A percentile compares a stretch with the other conserved stretches of the same genome.
Conservation (phyloP, 2,113 vertebrate genomes). For the Bubo blakistoni region DNA sequence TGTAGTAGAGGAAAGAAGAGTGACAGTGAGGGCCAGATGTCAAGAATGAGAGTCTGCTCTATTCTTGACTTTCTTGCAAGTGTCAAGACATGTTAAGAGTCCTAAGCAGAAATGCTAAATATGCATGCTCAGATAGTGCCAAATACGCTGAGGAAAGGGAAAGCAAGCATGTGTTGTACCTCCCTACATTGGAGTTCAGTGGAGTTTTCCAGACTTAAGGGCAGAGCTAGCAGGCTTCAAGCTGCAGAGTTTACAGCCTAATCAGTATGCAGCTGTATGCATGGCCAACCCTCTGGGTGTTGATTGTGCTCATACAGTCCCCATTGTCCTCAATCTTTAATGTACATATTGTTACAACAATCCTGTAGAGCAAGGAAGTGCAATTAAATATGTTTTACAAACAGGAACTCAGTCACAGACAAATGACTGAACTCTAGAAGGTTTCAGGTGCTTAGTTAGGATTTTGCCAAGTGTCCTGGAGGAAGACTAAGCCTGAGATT, state of each 20-base stretch:
- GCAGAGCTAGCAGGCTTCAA: neutral
- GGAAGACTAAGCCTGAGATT: neutral
- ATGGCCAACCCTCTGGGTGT: neutral
- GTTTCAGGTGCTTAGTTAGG: neutral
- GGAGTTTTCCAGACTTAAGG: neutral
- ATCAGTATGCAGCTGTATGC: neutral
- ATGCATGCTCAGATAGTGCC: neutral
- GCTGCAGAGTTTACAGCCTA: neutral
- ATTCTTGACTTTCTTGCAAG: neutral
- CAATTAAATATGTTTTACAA: neutral
- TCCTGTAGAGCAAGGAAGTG: neutral
- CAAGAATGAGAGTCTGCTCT: neutral
- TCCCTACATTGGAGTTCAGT: fast-evolving
- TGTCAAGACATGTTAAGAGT: neutral
- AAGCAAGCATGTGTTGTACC: neutral
- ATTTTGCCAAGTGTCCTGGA: neutral
- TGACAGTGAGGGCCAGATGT: neutral
- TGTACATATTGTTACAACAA: neutral
- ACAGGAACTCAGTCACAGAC: neutral
- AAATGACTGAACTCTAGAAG: neutral
- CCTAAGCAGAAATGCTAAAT: neutral
- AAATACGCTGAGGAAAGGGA: neutral
- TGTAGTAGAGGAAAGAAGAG: neutral
- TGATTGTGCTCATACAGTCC: neutral
- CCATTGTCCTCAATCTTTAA: neutral